A percentile compares a stretch with the other conserved stretches of the same genome.
Conservation (phyloP, 2,797 vertebrate species). For the Myioborus miniatus region DNA sequence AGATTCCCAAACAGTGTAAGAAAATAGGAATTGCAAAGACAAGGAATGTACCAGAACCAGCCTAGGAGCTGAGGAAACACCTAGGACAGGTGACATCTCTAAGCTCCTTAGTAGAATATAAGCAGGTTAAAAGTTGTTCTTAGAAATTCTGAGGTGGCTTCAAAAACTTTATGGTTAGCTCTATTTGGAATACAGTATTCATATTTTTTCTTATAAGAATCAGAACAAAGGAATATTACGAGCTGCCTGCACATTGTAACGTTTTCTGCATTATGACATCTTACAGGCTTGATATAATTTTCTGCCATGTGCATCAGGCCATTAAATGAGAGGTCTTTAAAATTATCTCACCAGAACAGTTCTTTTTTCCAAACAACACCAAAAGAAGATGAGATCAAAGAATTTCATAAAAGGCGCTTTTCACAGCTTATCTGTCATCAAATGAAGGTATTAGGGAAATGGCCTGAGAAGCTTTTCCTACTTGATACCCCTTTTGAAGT, state of each 20-base stretch:
- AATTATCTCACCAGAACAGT: conserved; percentile 55
- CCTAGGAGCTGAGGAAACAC: neutral
- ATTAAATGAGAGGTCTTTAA: conserved; percentile 58
- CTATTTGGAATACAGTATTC: neutral
- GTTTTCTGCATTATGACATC: conserved; percentile 35
- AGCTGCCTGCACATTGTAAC: conserved; percentile 43
- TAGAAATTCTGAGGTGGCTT: neutral
- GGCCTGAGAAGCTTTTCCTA: conserved; percentile 62
- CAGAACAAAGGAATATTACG: conserved; percentile 40
- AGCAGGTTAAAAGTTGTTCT: conserved; percentile 29
- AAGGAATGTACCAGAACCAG: neutral
- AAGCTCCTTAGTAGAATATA: neutral
- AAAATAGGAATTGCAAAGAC: neutral
- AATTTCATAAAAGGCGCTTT: conserved; percentile 44
- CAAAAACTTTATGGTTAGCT: neutral
- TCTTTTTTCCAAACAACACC: conserved; percentile 45
- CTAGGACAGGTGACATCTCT: neutral
- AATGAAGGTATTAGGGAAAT: conserved; percentile 68
- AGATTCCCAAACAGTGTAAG: neutral
- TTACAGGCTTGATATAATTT: conserved; percentile 40
- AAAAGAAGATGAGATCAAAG: conserved; percentile 71
- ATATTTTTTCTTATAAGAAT: neutral
- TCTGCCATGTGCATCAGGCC: conserved; percentile 36
- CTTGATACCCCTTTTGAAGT: conserved; percentile 56
- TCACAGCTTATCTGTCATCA: conserved; percentile 64